phyloP scores from a whole-genome alignment of 2,888 invertebrate species.

The Agrochola macilenta region DNA sequence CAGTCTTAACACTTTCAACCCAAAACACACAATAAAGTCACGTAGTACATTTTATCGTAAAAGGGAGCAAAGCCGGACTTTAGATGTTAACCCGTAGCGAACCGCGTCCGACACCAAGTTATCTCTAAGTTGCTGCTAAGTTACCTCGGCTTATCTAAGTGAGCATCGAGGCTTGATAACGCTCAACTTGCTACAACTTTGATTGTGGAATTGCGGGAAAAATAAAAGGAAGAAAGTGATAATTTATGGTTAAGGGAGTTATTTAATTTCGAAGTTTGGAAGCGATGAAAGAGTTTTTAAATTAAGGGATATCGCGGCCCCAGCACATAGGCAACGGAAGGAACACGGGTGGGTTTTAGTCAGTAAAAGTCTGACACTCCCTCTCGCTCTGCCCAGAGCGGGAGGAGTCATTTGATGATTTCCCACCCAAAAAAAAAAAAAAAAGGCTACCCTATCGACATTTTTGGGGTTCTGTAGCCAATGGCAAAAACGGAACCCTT shows the following conservation, averaged over 20 bases:
- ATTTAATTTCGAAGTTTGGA: constrained; percentile 40
- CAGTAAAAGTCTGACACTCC: no score
- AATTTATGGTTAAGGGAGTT: constrained; percentile 42
- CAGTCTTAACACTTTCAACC: background rate
- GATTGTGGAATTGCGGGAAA: constrained; percentile 36
- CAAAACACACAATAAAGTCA: constrained; percentile 53
- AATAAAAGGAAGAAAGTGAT: constrained; percentile 28
- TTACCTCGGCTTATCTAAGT: constrained; percentile 62
- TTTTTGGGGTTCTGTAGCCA: background rate
- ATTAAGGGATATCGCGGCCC: no score
- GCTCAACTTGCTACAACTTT: constrained; percentile 52
- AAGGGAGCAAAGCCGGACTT: constrained; percentile 54
- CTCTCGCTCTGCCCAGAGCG: no score
- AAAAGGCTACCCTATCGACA: background rate
- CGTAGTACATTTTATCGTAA: constrained; percentile 49
- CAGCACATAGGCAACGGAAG: no score
- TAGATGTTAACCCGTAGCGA: constrained; percentile 46
- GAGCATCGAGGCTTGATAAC: constrained; percentile 58
- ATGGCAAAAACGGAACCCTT: background rate
- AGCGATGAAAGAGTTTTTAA: constrained; percentile 29
- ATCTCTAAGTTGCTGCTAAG: constrained; percentile 64
- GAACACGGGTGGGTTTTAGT: no score
- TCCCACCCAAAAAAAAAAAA: no score
- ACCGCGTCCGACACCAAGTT: constrained; percentile 55
- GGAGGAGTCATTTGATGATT: no score